phyloP scores from a whole-genome alignment of 2,113 vertebrate genomes.

The Bubo scandiacus region DNA sequence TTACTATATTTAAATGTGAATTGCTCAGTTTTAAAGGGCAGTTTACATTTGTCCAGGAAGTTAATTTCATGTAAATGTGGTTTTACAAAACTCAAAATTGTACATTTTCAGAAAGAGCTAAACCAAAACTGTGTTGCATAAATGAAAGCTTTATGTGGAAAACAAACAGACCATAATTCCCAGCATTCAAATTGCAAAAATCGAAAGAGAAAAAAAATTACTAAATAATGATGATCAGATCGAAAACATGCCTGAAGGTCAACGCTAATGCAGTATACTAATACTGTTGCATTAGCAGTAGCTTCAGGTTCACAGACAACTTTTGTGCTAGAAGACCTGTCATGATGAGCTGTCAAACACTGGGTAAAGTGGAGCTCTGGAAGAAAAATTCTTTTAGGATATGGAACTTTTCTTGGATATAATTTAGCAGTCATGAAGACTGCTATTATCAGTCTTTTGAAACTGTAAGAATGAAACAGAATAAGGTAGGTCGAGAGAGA shows the following conservation, averaged over 20 bases:
- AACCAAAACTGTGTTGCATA: background rate
- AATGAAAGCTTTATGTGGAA: background rate
- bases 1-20: background rate
- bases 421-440: background rate
- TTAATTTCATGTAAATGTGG: background rate
- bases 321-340: background rate
- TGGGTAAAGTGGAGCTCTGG: background rate
- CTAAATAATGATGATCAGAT: background rate
- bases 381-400: background rate
- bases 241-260: background rate
- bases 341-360: background rate
- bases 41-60: background rate
- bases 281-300: background rate
- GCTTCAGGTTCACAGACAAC: background rate
- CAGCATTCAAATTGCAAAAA: background rate
- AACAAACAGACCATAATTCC: background rate
- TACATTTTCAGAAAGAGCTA: background rate
- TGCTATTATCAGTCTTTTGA: background rate
- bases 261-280: background rate
- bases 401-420: background rate
- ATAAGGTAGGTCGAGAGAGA: background rate
- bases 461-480: fast-evolving
- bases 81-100: background rate
- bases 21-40: background rate
- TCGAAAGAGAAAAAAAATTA: background rate